Evolutionary conservation across 2,113 vertebrate species (phyloP).

Genomic region (Phaethon lepturus): DNA sequence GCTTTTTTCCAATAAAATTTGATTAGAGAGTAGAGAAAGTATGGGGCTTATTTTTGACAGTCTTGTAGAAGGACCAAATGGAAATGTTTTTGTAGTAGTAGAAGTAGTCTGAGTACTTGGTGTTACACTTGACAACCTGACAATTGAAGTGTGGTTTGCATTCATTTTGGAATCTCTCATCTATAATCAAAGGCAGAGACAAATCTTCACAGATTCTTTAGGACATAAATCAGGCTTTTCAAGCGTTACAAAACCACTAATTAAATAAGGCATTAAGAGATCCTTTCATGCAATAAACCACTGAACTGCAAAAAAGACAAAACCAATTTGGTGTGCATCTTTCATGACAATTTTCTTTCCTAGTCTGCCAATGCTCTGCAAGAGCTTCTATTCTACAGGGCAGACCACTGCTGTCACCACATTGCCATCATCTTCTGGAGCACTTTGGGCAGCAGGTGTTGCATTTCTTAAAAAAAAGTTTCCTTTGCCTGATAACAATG

Average conservation of each 20-base stretch:
- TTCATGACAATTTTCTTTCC: not conserved
- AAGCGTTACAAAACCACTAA: not conserved
- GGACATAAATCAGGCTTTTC: not conserved
- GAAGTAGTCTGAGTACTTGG: not conserved
- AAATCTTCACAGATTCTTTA: not conserved
- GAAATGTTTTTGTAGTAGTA: not conserved
- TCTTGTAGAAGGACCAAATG: not conserved
- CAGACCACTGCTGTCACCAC: not conserved
- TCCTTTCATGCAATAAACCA: not conserved
- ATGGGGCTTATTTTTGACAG: not conserved
- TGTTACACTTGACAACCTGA: not conserved
- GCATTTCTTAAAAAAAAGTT: not conserved
- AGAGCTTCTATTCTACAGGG: not conserved
- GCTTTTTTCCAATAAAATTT: not conserved
- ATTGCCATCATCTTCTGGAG: not conserved
- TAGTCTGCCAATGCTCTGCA: not conserved
- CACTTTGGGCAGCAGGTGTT: not conserved
- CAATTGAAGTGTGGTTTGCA: not conserved
- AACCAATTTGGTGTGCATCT: not conserved
- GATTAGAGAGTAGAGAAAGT: not conserved
- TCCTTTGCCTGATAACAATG: not conserved
- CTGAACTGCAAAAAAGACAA: not conserved
- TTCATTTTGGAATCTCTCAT: slow-evolving; percentile 1
- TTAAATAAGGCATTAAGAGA: not conserved
- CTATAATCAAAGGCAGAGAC: slow-evolving; percentile 1